Percentiles rank a stretch among this genome's conserved stretches.
Evolutionary conservation across 2,888 invertebrate species (phyloP).

Genomic region (Lottia gigantea): DNA sequence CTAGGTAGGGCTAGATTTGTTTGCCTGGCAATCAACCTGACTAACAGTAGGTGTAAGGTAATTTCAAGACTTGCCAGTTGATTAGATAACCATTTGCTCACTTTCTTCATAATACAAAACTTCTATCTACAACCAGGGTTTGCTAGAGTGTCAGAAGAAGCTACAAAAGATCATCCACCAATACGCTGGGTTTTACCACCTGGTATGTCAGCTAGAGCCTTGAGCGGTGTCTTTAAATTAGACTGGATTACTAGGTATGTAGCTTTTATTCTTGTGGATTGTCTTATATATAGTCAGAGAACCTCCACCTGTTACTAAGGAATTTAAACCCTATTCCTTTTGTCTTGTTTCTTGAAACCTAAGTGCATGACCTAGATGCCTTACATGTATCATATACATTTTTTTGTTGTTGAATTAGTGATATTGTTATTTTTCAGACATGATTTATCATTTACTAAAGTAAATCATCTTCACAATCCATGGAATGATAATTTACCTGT

Average conservation of each 20-base stretch:
- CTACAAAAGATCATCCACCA: slow-evolving; percentile 84
- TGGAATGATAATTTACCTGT: slow-evolving; percentile 99
- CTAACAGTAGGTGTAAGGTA: no score
- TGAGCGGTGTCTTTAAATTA: slow-evolving; percentile 95
- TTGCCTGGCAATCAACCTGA: no score
- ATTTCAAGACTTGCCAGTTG: no score
- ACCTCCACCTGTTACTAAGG: background rate
- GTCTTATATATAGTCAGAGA: background rate
- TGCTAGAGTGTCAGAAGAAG: slow-evolving; percentile 88
- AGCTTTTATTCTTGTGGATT: background rate
- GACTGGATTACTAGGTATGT: slow-evolving; percentile 89
- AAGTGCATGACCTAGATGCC: no score
- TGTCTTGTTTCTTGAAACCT: no score
- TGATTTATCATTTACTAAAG: slow-evolving; percentile 91
- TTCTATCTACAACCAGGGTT: slow-evolving; percentile 74
- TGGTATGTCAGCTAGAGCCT: slow-evolving; percentile 88
- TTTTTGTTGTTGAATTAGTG: background rate
- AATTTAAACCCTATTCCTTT: background rate
- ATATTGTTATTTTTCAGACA: slow-evolving; percentile 74
- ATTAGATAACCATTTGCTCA: no score
- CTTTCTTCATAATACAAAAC: background rate
- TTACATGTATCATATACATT: background rate
- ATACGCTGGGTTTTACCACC: slow-evolving; percentile 92
- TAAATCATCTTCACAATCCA: slow-evolving; percentile 92
- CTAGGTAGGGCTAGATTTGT: no score